A percentile compares a stretch with the other conserved stretches of the same genome.
Conservation (phyloP, 2,113 vertebrate species). For the Thalassoma bifasciatum region DNA sequence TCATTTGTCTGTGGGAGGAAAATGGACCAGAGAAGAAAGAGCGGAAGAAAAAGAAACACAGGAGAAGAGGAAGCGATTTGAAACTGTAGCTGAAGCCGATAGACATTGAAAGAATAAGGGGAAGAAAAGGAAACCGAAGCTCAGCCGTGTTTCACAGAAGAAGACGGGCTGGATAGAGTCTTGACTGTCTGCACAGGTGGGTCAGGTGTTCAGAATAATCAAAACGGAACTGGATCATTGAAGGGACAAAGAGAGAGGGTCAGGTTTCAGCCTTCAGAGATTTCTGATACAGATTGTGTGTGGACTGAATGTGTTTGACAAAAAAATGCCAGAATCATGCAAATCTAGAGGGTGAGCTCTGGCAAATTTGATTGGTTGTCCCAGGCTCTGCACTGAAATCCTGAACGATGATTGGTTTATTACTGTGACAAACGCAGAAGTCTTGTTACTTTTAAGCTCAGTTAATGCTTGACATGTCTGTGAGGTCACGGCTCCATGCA, state of each 20-base stretch:
- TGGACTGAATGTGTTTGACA: background rate
- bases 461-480: no score
- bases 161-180: conserved; percentile 41
- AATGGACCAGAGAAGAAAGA: conserved; percentile 58
- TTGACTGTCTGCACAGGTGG: conserved; percentile 72
- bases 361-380: no score
- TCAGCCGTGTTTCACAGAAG: conserved; percentile 45
- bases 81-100: conserved; percentile 67
- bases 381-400: no score
- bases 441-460: no score
- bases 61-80: conserved; percentile 68
- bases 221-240: conserved; percentile 76
- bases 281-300: conserved; percentile 36
- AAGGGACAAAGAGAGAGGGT: conserved; percentile 70
- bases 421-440: no score
- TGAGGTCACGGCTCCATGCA: no score
- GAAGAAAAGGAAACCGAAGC: conserved; percentile 71
- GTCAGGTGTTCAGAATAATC: conserved; percentile 72
- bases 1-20: conserved; percentile 67
- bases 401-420: no score
- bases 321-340: no score
- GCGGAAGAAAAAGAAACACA: conserved; percentile 13
- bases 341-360: no score
- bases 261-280: conserved; percentile 60
- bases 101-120: conserved; percentile 48